A percentile compares a stretch with the other conserved stretches of the same genome.
Evolutionary conservation across 2,113 vertebrate genomes (phyloP).

Genomic region (Ptychochromis oligacanthus): DNA sequence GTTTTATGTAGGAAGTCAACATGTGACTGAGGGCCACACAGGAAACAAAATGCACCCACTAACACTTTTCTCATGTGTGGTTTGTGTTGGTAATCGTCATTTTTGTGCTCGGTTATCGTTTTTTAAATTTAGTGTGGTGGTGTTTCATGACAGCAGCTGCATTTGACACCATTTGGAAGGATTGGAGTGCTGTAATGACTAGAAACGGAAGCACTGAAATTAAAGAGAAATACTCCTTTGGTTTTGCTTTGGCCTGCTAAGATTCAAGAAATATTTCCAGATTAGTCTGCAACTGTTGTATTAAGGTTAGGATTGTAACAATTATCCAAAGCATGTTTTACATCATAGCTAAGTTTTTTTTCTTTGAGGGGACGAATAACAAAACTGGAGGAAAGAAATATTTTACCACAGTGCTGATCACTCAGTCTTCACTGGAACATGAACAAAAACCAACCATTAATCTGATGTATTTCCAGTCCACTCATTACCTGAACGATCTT

Average conservation of each 20-base stretch:
- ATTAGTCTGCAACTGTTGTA: too few relatives aligned
- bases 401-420: background rate
- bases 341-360: too few relatives aligned
- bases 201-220: background rate
- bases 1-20: background rate
- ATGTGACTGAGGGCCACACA: background rate
- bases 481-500: background rate
- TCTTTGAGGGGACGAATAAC: too few relatives aligned
- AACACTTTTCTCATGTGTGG: background rate
- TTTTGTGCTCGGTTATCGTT: background rate
- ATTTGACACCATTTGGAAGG: background rate
- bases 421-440: background rate
- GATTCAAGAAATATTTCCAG: too few relatives aligned
- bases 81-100: background rate
- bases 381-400: too few relatives aligned
- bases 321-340: too few relatives aligned
- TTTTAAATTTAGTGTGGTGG: background rate
- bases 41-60: background rate
- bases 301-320: too few relatives aligned
- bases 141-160: background rate
- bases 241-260: too few relatives aligned
- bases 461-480: background rate
- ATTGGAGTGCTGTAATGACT: background rate
- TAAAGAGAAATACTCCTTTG: too few relatives aligned
- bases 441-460: background rate